Evolutionary conservation across 2,797 vertebrate genomes (phyloP).

Genomic region (Megaceryle alcyon): DNA sequence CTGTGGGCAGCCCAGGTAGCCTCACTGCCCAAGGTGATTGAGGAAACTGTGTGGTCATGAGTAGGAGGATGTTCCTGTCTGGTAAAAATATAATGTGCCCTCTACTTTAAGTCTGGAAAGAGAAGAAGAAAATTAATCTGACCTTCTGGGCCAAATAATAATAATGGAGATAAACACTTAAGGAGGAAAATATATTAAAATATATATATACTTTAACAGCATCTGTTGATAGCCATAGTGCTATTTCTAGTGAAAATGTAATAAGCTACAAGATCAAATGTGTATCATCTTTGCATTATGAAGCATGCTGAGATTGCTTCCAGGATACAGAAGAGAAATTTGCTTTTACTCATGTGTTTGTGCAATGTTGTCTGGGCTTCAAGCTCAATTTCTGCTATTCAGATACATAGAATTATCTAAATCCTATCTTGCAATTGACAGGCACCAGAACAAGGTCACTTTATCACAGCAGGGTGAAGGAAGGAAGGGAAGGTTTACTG

Average conservation of each 20-base stretch:
- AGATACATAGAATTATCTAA: constrained; percentile 28
- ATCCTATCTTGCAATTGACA: constrained; percentile 1
- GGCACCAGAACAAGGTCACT: constrained; percentile 24
- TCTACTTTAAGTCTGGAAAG: not conserved
- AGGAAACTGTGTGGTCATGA: not conserved
- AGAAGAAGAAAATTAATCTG: not conserved
- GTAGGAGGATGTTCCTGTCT: not conserved
- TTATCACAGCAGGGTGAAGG: not conserved
- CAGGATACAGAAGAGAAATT: not conserved
- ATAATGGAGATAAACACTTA: not conserved
- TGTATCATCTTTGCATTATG: not conserved
- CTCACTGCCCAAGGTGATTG: not conserved
- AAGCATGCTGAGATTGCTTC: constrained; percentile 35
- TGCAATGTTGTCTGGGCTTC: not conserved
- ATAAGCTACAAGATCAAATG: constrained; percentile 32
- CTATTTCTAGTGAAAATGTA: constrained; percentile 10
- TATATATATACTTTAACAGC: not conserved
- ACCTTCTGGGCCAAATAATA: not conserved
- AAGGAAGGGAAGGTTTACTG: not conserved
- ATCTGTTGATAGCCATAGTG: not conserved
- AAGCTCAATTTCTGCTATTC: constrained; percentile 30
- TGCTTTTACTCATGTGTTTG: too few species aligned
- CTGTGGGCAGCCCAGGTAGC: not conserved
- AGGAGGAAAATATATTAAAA: not conserved
- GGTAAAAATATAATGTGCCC: not conserved